phyloP scores from a whole-genome alignment of 2,113 vertebrate genomes.

The Acanthochromis polyacanthus region DNA sequence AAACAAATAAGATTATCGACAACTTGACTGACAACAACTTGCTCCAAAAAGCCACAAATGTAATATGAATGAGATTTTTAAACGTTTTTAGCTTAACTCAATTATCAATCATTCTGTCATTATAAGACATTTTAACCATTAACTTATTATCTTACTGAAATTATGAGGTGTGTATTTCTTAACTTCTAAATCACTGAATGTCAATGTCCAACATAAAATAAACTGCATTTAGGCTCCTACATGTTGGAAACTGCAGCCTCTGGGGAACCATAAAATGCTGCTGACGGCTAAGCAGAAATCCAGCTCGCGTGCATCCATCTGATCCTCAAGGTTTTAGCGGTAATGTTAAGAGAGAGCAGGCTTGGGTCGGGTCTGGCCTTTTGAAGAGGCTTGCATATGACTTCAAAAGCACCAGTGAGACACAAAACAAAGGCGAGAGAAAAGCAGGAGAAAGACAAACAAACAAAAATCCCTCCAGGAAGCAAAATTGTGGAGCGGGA shows the following conservation, averaged over 20 bases:
- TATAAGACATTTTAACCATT: too few species aligned
- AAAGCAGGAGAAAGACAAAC: conserved; percentile 45
- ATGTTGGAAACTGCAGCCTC: conserved; percentile 28
- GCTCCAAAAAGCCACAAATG: too few species aligned
- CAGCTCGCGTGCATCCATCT: conserved; percentile 7
- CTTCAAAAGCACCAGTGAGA: conserved; percentile 52
- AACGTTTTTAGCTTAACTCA: too few species aligned
- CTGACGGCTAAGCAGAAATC: conserved; percentile 4
- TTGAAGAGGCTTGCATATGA: conserved; percentile 34
- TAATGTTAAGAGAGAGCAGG: background rate
- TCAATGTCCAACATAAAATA: too few species aligned
- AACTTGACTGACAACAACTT: too few species aligned
- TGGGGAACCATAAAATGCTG: background rate
- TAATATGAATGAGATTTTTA: too few species aligned
- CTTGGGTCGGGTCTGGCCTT: conserved; percentile 4
- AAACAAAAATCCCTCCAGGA: conserved; percentile 50
- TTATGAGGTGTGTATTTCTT: too few species aligned
- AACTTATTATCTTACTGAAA: too few species aligned
- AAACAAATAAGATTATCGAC: too few species aligned
- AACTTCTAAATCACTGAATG: too few species aligned
- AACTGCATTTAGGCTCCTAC: too few species aligned
- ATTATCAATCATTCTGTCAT: too few species aligned
- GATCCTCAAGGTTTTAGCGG: conserved; percentile 22
- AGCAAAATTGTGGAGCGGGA: conserved; percentile 22
- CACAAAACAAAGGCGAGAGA: conserved; percentile 46